Evolutionary conservation across 2,888 invertebrate genomes (phyloP), one percentile per base, ranked within the genome.

Genomic region (Synanthedon vespiformis): DNA sequence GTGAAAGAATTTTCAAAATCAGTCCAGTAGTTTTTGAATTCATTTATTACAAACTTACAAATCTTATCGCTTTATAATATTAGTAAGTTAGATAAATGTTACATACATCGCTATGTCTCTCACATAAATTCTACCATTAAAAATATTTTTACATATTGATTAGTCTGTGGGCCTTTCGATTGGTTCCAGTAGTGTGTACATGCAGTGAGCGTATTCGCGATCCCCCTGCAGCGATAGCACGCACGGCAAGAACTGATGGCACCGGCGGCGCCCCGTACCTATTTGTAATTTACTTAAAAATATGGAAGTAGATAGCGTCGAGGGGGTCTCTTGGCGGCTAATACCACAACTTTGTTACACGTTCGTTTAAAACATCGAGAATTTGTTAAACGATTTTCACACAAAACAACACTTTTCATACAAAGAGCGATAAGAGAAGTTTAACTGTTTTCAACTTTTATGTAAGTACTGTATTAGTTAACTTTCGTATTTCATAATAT

Each of bases 251-350:
- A 70, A 72, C 72, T 72, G 78, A 80, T 77, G 80, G 74, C 68
- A 72, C 74, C 68, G 67, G 64, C 59, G 64, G 58, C 64, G 61
- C 60, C 60, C 65, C 64, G 61, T 65, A 75, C 73, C 72, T 56
- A 56, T 86, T 85, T 82, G 85, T 86, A 86, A 85, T 86, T 84
- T 84, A 85, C 80, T 82, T 78, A 79, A 86, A 86, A 86, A 86
- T 85, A 85, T 84, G 77, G 77, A 69, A 63, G 61, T 62, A 80
- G 83, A 85, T 84, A 83, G 77, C 72, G 68, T 34, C 34, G 62
- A 60, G 69, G 69, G 65, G 70, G 64, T 69, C 74, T 70, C 72
- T 71, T 70, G 64, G 68, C 71, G 68, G 73, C 77, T 82, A 78
- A 75, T 75, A 77, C 74, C 61, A 62, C 65, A 51, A 53, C 40